phyloP scores from a whole-genome alignment of 2,888 invertebrate species.

The Hydraecia micacea region DNA sequence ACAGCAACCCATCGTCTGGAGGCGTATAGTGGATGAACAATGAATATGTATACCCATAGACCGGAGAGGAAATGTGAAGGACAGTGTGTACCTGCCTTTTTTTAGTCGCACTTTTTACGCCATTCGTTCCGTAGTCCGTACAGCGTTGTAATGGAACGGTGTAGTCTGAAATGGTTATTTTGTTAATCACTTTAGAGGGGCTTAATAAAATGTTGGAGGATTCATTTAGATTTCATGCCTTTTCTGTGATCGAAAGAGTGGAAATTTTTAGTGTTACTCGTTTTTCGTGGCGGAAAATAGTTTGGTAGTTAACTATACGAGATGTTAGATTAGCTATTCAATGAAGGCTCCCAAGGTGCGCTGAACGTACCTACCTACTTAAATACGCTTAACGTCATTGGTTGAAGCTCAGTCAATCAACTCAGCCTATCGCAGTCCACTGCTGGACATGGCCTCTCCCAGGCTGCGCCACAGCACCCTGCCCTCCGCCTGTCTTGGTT shows the following conservation, averaged over 20 bases:
- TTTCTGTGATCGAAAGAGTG: neutral
- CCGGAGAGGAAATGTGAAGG: constrained; percentile 70
- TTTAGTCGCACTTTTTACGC: constrained; percentile 66
- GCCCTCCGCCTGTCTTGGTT: neutral
- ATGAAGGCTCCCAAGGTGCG: neutral
- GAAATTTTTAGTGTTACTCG: constrained; percentile 2
- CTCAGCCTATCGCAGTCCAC: neutral
- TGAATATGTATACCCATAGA: constrained; percentile 74
- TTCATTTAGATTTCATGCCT: constrained; percentile 10
- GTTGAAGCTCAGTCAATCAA: neutral
- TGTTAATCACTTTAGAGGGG: constrained; percentile 46
- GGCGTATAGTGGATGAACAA: constrained; percentile 71
- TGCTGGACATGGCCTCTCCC: neutral
- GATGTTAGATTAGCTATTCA: neutral
- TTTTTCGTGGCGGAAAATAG: constrained; percentile 3
- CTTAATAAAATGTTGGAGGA: constrained; percentile 20
- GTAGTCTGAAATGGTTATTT: constrained; percentile 46
- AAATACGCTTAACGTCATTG: neutral
- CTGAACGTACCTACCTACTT: neutral
- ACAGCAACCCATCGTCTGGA: constrained; percentile 78
- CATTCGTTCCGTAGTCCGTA: constrained; percentile 32
- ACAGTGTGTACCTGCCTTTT: constrained; percentile 72
- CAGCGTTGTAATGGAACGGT: constrained; percentile 48
- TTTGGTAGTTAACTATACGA: neutral
- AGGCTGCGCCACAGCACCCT: neutral